phyloP scores from a whole-genome alignment of 1,140 invertebrate genomes.

The Brachionus manjavacas region DNA sequence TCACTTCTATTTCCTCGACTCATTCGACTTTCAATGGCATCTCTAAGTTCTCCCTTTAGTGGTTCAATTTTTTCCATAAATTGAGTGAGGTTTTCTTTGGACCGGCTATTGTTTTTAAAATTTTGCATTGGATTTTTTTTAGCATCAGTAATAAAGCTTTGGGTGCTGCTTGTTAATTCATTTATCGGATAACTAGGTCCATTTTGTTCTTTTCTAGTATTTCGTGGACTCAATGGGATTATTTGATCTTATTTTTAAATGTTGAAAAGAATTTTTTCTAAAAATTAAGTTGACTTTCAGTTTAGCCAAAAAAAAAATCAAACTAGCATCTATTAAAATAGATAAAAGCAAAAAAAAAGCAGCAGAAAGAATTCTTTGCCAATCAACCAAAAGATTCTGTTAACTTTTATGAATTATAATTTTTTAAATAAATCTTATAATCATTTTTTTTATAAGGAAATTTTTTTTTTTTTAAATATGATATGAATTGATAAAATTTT shows the following conservation, averaged over 20 bases:
- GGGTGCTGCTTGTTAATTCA: neutral
- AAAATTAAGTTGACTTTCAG: neutral
- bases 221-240: neutral
- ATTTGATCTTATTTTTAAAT: neutral
- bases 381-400: neutral
- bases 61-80: slow-evolving; percentile 1
- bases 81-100: neutral
- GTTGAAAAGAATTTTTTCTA: neutral
- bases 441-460: no score
- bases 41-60: neutral
- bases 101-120: neutral
- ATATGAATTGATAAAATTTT: no score
- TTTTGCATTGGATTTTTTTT: neutral
- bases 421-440: no score
- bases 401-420: no score
- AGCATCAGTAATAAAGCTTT: neutral
- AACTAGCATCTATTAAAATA: neutral
- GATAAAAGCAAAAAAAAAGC: neutral
- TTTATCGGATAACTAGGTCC: neutral
- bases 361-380: neutral
- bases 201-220: neutral
- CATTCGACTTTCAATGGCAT: neutral
- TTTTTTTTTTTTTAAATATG: no score
- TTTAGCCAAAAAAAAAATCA: neutral
- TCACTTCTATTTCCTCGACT: neutral